phyloP scores from a whole-genome alignment of 2,113 vertebrate species.

The Platycercus adscitus region DNA sequence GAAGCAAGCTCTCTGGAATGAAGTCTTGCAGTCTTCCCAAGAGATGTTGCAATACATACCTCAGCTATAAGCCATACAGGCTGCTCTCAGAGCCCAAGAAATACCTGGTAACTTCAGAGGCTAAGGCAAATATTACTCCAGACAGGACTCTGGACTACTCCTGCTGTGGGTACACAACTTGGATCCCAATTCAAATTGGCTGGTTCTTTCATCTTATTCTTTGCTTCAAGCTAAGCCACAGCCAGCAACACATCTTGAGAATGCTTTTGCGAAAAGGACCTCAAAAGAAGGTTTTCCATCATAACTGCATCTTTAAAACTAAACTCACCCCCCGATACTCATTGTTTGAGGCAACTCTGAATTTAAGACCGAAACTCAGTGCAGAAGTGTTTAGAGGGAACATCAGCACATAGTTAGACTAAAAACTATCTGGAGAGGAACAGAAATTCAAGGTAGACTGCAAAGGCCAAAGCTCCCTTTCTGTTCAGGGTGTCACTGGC shows the following conservation, averaged over 20 bases:
- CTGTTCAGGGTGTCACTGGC: not conserved
- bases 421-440: not conserved
- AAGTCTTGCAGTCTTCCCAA: slow-evolving; percentile 18
- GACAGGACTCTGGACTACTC: not conserved
- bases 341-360: not conserved
- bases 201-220: accelerated
- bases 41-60: slow-evolving; percentile 20
- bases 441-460: not conserved
- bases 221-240: not conserved
- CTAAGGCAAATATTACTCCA: not conserved
- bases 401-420: not conserved
- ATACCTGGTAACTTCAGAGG: not conserved
- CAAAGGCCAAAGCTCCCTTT: not conserved
- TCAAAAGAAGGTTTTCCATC: not conserved
- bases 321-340: accelerated
- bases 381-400: not conserved
- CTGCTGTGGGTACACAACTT: not conserved
- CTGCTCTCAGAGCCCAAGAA: not conserved
- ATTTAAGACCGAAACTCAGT: not conserved
- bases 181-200: not conserved
- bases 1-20: slow-evolving; percentile 43
- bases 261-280: not conserved
- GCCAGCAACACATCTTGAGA: not conserved
- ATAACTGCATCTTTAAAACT: not conserved
- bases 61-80: not conserved